Base-by-base conservation (phyloP, 2,113 vertebrate genomes). In the Cryptotis parvus region DNA sequence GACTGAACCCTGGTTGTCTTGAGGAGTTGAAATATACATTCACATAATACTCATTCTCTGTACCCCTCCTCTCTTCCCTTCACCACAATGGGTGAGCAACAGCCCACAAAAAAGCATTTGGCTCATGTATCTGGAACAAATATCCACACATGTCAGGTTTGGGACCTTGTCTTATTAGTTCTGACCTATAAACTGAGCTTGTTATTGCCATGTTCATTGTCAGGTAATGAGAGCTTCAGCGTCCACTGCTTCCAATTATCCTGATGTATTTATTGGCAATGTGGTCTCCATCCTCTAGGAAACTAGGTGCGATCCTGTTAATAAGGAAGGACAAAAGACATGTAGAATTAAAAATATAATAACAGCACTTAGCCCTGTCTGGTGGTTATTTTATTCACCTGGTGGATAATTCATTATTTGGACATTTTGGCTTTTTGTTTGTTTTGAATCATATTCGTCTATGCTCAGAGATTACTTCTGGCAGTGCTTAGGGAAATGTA, bases 211-310 rank as follows among this genome's bases (percentile, higher is more conserved):
- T 35, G 55, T 61, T 77, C 61, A 49, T 68, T 11, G 0, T 92
- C 82, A 95, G 89, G 76, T 93, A 95, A 95, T 94, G 92, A 96
- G 88, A 77, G 49, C 79, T 86, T 95, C 90, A 89, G 76, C 89
- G 68, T 93, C 88, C 78, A 95, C 92, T 94, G 95, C 94, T 95
- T 96, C 94, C 93, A 96, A 94, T 95, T 95, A 96, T 70, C 69
- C 45, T 49, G 45, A 89, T 92, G 76, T n/a, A 95, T 61, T 87
- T 95, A 93, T 95, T 90, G 73, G 58, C 94, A 96, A 81, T 93
- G 94, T 93, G 93, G 94, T 80, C 70, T 93, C 63, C 86, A 76
- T 91, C 95, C 89, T 96, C 86, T 58, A 86, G 93, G 70, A 93
- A 82, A 86, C 65, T n/a, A n/a, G 61, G 79, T 39, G 31, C 83